Conservation (phyloP, 2,888 invertebrate genomes). For the Andricus quercusramuli region DNA sequence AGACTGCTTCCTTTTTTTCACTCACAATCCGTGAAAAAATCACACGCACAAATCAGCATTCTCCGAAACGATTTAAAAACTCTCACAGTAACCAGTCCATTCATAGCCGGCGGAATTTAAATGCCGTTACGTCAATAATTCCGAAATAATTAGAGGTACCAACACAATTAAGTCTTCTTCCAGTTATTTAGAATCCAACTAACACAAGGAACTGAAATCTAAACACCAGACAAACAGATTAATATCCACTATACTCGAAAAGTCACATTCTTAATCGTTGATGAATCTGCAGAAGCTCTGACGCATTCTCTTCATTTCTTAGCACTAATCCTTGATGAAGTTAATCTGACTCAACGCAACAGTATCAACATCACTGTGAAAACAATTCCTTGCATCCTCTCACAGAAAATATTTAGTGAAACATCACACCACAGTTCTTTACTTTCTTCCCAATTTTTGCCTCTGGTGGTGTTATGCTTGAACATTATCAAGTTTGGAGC, state of each 20-base stretch:
- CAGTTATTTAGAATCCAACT: not conserved
- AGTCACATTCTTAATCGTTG: constrained; percentile 32
- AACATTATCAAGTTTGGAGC: not conserved
- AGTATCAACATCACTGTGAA: constrained; percentile 6
- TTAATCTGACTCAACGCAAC: constrained; percentile 11
- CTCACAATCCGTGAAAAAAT: constrained; percentile 21
- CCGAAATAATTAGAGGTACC: constrained; percentile 13
- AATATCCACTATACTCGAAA: not conserved
- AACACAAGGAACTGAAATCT: not conserved
- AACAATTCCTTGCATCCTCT: not conserved
- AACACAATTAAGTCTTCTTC: not conserved
- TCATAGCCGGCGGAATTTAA: not conserved
- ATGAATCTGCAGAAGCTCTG: constrained; percentile 25
- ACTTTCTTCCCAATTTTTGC: not conserved
- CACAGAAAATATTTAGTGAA: not conserved
- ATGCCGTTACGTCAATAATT: constrained; percentile 27
- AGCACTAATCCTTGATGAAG: constrained; percentile 16
- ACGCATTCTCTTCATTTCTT: constrained; percentile 33
- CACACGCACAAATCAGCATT: not conserved
- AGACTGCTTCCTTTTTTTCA: constrained; percentile 20
- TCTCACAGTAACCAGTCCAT: not conserved
- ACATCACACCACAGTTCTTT: not conserved
- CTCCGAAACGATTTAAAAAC: not conserved
- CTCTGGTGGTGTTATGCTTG: not conserved
- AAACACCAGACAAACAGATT: constrained; percentile 18